Conservation (phyloP, 2,888 invertebrate species). For the Rhopalosiphum nymphaeae region DNA sequence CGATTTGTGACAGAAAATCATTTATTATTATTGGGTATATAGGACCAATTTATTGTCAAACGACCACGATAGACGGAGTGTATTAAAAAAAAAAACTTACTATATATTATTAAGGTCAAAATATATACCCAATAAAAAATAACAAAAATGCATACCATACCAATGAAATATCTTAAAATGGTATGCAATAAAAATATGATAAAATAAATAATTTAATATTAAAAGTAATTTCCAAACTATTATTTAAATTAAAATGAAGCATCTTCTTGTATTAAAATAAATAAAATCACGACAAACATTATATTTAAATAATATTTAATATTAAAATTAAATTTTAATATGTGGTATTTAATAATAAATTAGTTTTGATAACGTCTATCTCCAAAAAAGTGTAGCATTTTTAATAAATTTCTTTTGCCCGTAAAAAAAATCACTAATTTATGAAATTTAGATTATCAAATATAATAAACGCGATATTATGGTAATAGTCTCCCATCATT, state of each 20-base stretch:
- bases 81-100: not conserved
- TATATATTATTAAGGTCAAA: not conserved
- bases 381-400: not conserved
- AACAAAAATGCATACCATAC: not conserved
- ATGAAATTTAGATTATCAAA: not conserved
- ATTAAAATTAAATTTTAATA: too few species aligned
- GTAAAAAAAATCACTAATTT: not conserved
- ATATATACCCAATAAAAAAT: not conserved
- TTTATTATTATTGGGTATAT: slow-evolving; percentile 35
- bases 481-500: not conserved
- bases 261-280: not conserved
- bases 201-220: not conserved
- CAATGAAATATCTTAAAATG: not conserved
- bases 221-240: not conserved
- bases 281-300: not conserved
- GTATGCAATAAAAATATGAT: not conserved
- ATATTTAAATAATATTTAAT: too few species aligned
- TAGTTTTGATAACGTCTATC: not conserved
- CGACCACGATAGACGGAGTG: not conserved
- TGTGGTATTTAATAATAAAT: not conserved
- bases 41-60: not conserved
- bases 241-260: not conserved
- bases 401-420: not conserved
- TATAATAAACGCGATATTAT: not conserved
- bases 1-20: slow-evolving; percentile 35